Conservation (phyloP, 2,888 invertebrate genomes). For the Laspeyria flexula region DNA sequence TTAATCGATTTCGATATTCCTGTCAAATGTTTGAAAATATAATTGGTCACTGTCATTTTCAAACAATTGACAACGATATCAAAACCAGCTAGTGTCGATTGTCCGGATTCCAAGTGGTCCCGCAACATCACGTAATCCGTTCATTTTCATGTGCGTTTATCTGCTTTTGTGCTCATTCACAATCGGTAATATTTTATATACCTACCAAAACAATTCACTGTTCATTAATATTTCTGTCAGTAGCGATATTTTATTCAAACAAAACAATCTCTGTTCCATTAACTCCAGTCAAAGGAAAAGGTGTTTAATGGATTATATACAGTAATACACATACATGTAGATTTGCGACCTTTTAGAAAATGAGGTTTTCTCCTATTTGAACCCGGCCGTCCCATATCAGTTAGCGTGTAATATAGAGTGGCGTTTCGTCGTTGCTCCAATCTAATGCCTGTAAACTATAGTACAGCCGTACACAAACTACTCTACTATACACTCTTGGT, state of each 20-base stretch:
- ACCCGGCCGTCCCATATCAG: slow-evolving; percentile 50
- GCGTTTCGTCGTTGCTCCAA: slow-evolving; percentile 54
- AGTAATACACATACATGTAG: slow-evolving; percentile 21
- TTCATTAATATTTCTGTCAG: too few relatives aligned
- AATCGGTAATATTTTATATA: too few relatives aligned
- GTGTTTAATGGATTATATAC: slow-evolving; percentile 29
- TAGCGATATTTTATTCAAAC: background rate
- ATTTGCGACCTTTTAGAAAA: slow-evolving; percentile 48
- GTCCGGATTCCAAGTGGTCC: too few relatives aligned
- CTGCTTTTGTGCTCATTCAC: too few relatives aligned
- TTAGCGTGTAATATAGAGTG: slow-evolving; percentile 62
- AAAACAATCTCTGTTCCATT: background rate
- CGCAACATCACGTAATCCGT: too few relatives aligned
- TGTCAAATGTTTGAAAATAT: too few relatives aligned
- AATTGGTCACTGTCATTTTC: too few relatives aligned
- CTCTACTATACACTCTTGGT: slow-evolving; percentile 25
- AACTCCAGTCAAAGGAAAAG: slow-evolving; percentile 30
- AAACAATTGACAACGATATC: too few relatives aligned
- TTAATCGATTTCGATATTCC: too few relatives aligned
- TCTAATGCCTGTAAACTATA: slow-evolving; percentile 41
- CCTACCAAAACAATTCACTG: too few relatives aligned
- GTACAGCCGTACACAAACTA: slow-evolving; percentile 28
- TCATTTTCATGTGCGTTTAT: too few relatives aligned
- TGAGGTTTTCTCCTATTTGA: slow-evolving; percentile 51
- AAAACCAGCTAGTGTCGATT: too few relatives aligned